Evolutionary conservation across 23 tunicate genomes (phyloP).

Genomic region (Ciona savignyi): DNA sequence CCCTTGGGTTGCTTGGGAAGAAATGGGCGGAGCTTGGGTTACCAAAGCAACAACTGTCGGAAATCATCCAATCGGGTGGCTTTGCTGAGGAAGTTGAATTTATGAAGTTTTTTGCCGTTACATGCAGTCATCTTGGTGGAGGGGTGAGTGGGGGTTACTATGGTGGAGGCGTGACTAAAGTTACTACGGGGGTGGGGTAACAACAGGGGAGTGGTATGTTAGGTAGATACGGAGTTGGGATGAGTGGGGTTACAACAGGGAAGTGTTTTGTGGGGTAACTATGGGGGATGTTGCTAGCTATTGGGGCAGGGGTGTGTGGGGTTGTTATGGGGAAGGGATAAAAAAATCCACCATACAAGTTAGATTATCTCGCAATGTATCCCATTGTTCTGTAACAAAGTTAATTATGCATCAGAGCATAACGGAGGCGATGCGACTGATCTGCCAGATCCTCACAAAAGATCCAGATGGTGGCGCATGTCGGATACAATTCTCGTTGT

Average conservation of each 20-base stretch:
- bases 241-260: background rate
- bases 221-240: too few relatives aligned
- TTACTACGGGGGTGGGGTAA: too few relatives aligned
- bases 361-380: background rate
- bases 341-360: too few relatives aligned
- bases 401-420: constrained; percentile 40
- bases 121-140: constrained; percentile 91
- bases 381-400: too few relatives aligned
- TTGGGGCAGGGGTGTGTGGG: too few relatives aligned
- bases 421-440: constrained; percentile 74
- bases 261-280: too few relatives aligned
- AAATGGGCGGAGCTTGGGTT: constrained; percentile 86
- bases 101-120: constrained; percentile 74
- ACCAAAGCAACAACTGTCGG: constrained; percentile 67
- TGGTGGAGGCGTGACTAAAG: too few relatives aligned
- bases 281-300: too few relatives aligned
- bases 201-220: too few relatives aligned
- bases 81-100: constrained; percentile 81
- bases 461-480: constrained; percentile 74
- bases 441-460: constrained; percentile 63
- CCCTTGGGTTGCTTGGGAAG: constrained; percentile 29
- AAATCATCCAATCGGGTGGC: constrained; percentile 62
- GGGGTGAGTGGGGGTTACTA: constrained; percentile 37
- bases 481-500: constrained; percentile 62
- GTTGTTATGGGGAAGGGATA: too few relatives aligned